These are phyloP conservation scores for Cloeon dipterum DNA, from an alignment of 2,888 invertebrate species.

Conservation along the genomic window DNA sequence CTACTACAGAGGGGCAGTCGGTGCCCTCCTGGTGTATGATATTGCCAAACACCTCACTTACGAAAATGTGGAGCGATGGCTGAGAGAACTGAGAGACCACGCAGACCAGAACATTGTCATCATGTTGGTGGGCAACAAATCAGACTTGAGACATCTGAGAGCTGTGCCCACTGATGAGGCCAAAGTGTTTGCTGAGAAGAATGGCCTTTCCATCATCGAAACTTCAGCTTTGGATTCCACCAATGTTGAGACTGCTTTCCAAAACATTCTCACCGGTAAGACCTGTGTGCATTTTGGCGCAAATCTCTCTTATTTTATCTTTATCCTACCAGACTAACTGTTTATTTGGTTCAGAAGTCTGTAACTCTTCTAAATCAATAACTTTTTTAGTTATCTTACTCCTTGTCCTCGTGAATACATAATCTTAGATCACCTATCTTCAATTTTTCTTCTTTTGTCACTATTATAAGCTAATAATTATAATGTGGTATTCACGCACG, in stretches of 20 bases:
- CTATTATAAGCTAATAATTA: too few species aligned
- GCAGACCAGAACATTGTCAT: constrained; percentile 99
- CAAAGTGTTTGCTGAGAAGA: constrained; percentile 88
- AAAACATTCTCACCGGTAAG: constrained; percentile 94
- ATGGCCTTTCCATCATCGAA: constrained; percentile 94
- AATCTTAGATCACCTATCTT: too few species aligned
- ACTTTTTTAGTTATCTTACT: too few species aligned
- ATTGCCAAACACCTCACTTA: constrained; percentile 98
- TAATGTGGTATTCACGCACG: too few species aligned
- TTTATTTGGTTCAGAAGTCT: too few species aligned
- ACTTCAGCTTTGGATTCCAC: constrained; percentile 99
- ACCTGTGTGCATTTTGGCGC: neutral
- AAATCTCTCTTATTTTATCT: too few species aligned
- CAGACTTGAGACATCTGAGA: constrained; percentile 86
- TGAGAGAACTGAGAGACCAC: constrained; percentile 92
- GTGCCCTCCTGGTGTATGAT: constrained; percentile 95
- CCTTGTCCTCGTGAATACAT: too few species aligned
- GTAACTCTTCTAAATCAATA: too few species aligned
- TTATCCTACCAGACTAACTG: too few species aligned
- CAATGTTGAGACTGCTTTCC: constrained; percentile 99
- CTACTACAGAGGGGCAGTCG: constrained; percentile 97
- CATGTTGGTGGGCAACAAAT: constrained; percentile 97
- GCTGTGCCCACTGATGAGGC: constrained; percentile 99
- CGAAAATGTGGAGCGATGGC: constrained; percentile 99
- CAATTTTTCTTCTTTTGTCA: too few species aligned